A percentile compares a stretch with the other conserved stretches of the same genome.
phyloP scores from a whole-genome alignment of 1,140 invertebrate genomes.

The Hyles euphorbiae region DNA sequence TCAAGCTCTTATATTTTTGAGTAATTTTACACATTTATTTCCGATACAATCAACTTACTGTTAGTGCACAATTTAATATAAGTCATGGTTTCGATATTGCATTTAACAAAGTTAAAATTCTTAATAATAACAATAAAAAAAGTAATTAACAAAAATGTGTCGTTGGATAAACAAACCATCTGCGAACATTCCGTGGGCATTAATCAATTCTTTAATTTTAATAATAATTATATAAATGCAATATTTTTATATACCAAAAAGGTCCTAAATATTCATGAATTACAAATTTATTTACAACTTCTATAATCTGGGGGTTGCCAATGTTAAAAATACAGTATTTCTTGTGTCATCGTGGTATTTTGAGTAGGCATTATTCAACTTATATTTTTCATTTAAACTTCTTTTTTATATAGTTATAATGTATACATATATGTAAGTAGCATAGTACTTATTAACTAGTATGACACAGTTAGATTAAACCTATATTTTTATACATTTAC shows the following conservation, averaged over 20 bases:
- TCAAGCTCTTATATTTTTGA: not conserved
- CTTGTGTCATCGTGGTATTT: slow-evolving; percentile 33
- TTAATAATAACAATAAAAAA: slow-evolving; percentile 75
- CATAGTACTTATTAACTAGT: slow-evolving; percentile 70
- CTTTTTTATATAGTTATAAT: slow-evolving; percentile 67
- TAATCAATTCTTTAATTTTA: slow-evolving; percentile 18
- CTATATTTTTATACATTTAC: slow-evolving; percentile 67
- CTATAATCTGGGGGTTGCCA: slow-evolving; percentile 33
- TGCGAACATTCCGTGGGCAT: slow-evolving; percentile 61
- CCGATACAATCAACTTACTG: slow-evolving; percentile 26
- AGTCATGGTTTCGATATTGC: slow-evolving; percentile 54
- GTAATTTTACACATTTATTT: slow-evolving; percentile 10
- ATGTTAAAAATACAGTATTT: slow-evolving; percentile 29
- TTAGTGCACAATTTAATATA: slow-evolving; percentile 33
- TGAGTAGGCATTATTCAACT: slow-evolving; percentile 55
- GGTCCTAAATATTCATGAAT: slow-evolving; percentile 52
- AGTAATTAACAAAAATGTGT: slow-evolving; percentile 66
- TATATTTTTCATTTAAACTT: slow-evolving; percentile 65
- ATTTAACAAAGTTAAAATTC: slow-evolving; percentile 72
- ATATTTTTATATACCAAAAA: slow-evolving; percentile 56
- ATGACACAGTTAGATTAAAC: slow-evolving; percentile 71
- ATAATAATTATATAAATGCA: slow-evolving; percentile 66
- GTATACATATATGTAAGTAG: slow-evolving; percentile 67
- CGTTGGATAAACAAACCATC: slow-evolving; percentile 62
- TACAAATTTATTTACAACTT: slow-evolving; percentile 68